A percentile compares a stretch with the other conserved stretches of the same genome.
These are phyloP conservation scores for Cartodere bifasciata DNA, from an alignment of 2,888 invertebrate genomes.

Conservation along the genomic window DNA sequence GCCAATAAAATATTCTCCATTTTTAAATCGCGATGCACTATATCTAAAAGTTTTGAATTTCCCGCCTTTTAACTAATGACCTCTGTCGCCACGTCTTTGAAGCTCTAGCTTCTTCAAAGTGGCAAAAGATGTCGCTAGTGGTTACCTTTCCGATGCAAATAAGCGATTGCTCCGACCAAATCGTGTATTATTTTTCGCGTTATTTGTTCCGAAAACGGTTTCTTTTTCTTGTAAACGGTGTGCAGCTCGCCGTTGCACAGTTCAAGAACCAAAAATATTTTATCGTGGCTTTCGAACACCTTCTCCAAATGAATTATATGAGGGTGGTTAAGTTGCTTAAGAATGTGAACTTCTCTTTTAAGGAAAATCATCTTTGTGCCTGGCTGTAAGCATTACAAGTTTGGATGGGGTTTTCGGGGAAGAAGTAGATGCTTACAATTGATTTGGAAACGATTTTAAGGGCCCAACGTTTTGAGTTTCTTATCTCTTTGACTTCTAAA, in stretches of 20 bases:
- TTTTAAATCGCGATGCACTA: constrained; percentile 38
- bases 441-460: constrained; percentile 35
- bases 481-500: constrained; percentile 29
- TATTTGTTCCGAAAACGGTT: constrained; percentile 29
- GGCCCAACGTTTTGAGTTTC: constrained; percentile 30
- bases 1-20: constrained; percentile 39
- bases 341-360: constrained; percentile 40
- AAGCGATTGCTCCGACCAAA: constrained; percentile 31
- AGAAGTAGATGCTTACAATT: constrained; percentile 20
- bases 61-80: not conserved
- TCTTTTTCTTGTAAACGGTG: constrained; percentile 27
- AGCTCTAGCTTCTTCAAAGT: not conserved
- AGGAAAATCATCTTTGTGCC: constrained; percentile 30
- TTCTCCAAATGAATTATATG: constrained; percentile 42
- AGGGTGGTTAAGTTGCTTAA: constrained; percentile 42
- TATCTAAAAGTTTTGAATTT: constrained; percentile 26
- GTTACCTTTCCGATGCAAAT: constrained; percentile 36
- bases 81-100: not conserved
- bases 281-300: constrained; percentile 40
- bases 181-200: constrained; percentile 29
- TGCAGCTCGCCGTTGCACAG: constrained; percentile 38
- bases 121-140: no score
- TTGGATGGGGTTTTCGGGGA: not conserved
- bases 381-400: constrained; percentile 11
- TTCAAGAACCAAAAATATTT: constrained; percentile 43